Base-by-base conservation (phyloP, 2,113 vertebrate genomes). In the Syrrhaptes paradoxus region DNA sequence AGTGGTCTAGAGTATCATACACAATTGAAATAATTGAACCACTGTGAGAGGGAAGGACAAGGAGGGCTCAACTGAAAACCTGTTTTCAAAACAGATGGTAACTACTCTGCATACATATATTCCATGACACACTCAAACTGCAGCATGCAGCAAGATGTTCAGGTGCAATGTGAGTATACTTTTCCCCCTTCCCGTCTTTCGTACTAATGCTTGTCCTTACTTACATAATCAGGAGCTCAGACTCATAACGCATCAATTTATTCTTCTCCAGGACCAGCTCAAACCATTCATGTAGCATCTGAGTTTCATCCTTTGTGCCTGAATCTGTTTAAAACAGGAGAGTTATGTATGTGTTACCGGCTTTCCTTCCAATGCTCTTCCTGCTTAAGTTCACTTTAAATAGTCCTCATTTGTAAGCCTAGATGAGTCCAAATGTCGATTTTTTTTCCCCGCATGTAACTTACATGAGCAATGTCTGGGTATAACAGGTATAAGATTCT, bases 201-300 rank as follows among this genome's bases (percentile, higher is more conserved):
- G 49, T 32, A 28, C 43, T 83, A 76, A 32, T 74, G 36, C 59
- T 89, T 95, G 81, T 85, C 80, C 74, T 97, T 95, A 98, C 98
- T 98, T 97, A 98, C 98, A 97, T 97, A 94, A 97, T 98, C 96
- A 98, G 96, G 25, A 99, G 98, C 94, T 99, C 99, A 25, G 98
- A 99, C 95, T 99, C 99, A 7, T 99, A 99, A 86, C 98, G 98
- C 38, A 95, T 98, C 97, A 99, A 96, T 97, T 98, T 98, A 97
- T 99, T 99, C 98, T 99, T 99, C 97, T 99, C 99, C 97, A 99
- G 95, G 49, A 99, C 99, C 43, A 99, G 97, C 88, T 98, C 98
- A 94, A 99, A 99, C 99, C 99, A 99, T 94, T 98, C 98, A 82
- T 99, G 99, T 46, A 99, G 98, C 93, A 99, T 98, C 92, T 97